These are phyloP conservation scores for Cnemophilus loriae DNA, from an alignment of 2,113 vertebrate genomes.

Conservation along the genomic window DNA sequence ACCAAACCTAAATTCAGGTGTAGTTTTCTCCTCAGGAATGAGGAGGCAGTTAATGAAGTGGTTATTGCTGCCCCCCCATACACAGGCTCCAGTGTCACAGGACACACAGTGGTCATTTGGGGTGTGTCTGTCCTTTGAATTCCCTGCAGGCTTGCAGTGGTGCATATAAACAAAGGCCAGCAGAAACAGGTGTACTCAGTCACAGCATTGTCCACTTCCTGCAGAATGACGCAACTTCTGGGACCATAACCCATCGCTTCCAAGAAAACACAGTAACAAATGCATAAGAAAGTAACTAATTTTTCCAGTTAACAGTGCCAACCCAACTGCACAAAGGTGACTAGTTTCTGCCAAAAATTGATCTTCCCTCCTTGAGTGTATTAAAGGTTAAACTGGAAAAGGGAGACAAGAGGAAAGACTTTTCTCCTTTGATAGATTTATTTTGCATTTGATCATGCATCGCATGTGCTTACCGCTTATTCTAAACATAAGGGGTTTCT, in stretches of 20 bases:
- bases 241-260: not conserved
- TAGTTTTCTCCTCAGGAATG: not conserved
- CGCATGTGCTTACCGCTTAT: not conserved
- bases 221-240: not conserved
- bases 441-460: not conserved
- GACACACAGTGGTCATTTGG: not conserved
- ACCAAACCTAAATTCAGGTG: not conserved
- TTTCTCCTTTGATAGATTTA: not conserved
- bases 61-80: not conserved
- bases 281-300: not conserved
- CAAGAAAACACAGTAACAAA: not conserved
- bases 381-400: not conserved
- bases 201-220: not conserved
- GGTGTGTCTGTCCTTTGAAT: not conserved
- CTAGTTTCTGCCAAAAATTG: not conserved
- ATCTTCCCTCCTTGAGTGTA: not conserved
- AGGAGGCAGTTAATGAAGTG: not conserved
- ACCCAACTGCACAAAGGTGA: not conserved
- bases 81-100: not conserved
- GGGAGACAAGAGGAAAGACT: not conserved
- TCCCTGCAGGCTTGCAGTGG: not conserved
- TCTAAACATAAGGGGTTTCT: not conserved
- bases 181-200: fast-evolving
- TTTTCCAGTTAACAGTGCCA: not conserved
- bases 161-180: not conserved